Base-by-base conservation (phyloP, 2,797 vertebrate genomes). In the Galago senegalensis region DNA sequence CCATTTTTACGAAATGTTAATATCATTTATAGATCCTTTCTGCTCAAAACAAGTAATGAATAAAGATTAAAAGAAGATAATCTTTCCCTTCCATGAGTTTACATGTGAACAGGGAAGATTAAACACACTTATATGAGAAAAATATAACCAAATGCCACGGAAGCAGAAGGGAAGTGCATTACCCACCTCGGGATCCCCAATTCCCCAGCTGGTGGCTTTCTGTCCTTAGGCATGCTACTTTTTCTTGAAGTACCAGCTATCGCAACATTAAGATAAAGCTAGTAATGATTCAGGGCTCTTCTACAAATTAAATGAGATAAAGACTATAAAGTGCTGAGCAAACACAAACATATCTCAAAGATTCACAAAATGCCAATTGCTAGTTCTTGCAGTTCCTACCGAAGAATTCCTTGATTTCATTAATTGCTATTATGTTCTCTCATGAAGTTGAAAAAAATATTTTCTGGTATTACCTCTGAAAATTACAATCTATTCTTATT, bases 381-480 rank as follows among this genome's bases (percentile, higher is more conserved):
- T 88, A 73, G 31, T 31, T 34, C 23, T 87, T 84, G 58, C 5
- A 31, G 34, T 77, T 95, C 37, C 21, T 31, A 58, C 16, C 34
- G 83, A n/a, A 69, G 3, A 12, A 75, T 89, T 88, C 12, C 92
- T 65, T 76, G 34, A 43, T 72, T 61, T 65, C 79, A 69, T 75
- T 86, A 91, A 94, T 25, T 61, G 5, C 23, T 84, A 49, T 60
- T 6, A 89, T 79, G 7, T 31, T 75, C 69, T 49, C 56, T 89
- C 7, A 73, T 60, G 76, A 93, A 69, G 18, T 72, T 43, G 20
- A 89, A 92, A 88, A 84, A 86, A 60, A n/a, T 46, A 61, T 77
- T 80, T 93, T 37, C n/a, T 96, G 46, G 23, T 75, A 87, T 93
- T 83, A 84, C 25, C 37, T 96, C 61, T 93, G 75, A 91, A 77